Evolutionary conservation across 2,888 invertebrate genomes (phyloP).

Genomic region (Physocephala rufipes): DNA sequence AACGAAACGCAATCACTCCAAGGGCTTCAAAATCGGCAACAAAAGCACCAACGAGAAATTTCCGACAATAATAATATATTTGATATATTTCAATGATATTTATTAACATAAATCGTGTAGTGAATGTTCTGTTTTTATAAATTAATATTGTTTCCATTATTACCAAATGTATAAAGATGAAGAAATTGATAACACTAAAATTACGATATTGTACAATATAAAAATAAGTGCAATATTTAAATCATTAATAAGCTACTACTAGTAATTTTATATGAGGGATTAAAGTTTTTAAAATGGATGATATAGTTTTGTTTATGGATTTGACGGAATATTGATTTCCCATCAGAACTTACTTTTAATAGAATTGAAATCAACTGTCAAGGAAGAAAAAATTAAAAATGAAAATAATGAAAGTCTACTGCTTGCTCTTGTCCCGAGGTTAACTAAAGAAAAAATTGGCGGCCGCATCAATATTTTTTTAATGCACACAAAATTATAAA

Average conservation of each 20-base stretch:
- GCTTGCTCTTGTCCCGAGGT: too few relatives aligned
- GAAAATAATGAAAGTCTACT: too few relatives aligned
- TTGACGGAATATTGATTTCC: background rate
- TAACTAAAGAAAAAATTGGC: too few relatives aligned
- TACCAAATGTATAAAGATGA: slow-evolving; percentile 13
- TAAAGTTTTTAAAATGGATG: too few relatives aligned
- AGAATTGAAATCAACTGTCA: background rate
- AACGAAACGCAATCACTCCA: slow-evolving; percentile 34
- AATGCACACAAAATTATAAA: too few relatives aligned
- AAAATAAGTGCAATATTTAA: background rate
- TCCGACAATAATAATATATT: slow-evolving; percentile 59
- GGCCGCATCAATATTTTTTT: too few relatives aligned
- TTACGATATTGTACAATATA: background rate
- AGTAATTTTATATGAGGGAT: too few relatives aligned
- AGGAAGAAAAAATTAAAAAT: too few relatives aligned
- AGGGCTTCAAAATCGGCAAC: slow-evolving; percentile 42
- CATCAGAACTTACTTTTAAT: background rate
- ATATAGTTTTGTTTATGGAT: too few relatives aligned
- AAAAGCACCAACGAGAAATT: slow-evolving; percentile 49
- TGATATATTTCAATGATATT: slow-evolving; percentile 67
- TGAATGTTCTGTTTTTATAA: slow-evolving; percentile 28
- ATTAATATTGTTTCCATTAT: slow-evolving; percentile 25
- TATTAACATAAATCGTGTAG: slow-evolving; percentile 54
- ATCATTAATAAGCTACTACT: too few relatives aligned
- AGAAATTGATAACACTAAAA: background rate